These are phyloP conservation scores for Tadarida brasiliensis DNA, from an alignment of 2,797 vertebrate species.

Conservation along the genomic window DNA sequence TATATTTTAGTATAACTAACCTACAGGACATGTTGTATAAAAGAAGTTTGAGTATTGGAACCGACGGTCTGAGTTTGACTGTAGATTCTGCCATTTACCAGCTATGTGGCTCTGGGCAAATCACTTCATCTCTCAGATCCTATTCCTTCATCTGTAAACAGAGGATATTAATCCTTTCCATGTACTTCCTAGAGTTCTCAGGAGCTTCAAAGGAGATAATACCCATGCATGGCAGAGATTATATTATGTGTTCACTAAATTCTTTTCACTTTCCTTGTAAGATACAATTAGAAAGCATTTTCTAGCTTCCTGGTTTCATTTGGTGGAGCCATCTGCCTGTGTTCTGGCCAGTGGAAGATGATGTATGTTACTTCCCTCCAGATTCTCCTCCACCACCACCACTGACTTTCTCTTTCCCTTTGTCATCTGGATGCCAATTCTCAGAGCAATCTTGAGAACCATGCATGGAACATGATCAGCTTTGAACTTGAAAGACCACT, in stretches of 20 bases:
- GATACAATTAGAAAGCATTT: neutral
- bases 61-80: neutral
- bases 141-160: conserved; percentile 32
- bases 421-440: neutral
- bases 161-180: neutral
- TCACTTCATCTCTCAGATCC: neutral
- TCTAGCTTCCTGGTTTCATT: neutral
- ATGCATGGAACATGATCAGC: neutral
- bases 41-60: neutral
- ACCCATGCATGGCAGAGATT: neutral
- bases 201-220: neutral
- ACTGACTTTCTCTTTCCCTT: neutral
- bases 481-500: neutral
- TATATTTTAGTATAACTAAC: neutral
- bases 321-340: neutral
- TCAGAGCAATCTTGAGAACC: neutral
- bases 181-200: neutral
- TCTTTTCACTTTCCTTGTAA: neutral
- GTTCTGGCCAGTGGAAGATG: neutral
- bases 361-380: neutral
- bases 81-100: neutral
- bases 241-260: neutral
- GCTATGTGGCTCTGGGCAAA: neutral
- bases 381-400: too few species aligned
- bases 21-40: neutral